Base-by-base conservation (phyloP, 2,797 vertebrate genomes). In the Amblyopsis hoosieri region DNA sequence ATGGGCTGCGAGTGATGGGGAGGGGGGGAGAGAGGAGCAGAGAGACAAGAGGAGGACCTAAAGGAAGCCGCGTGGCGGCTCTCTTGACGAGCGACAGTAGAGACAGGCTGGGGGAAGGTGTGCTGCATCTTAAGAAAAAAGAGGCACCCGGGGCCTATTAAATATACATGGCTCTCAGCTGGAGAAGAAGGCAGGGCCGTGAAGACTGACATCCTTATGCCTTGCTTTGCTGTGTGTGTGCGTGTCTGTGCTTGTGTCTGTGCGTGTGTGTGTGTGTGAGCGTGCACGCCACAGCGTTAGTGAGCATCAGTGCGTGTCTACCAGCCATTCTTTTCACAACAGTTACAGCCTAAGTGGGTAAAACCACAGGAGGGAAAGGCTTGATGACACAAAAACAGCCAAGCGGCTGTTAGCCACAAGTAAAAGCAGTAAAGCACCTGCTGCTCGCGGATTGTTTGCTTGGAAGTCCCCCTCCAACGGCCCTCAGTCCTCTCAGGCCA, bases 141-240 rank as follows among this genome's bases (percentile, higher is more conserved):
- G 86, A 87, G 79, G 78, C 79, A 88, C 82, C 85, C 79, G 72
- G 78, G 86, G 81, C 81, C 88, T 87, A 91, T 91, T 86, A 92
- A 91, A 91, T 91, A 91, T 89, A 91, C 89, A 91, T 89, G 76
- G 75, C 79, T 83, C 86, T 85, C 85, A 86, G 84, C 73, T 77
- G 87, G 82, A 90, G 86, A 84, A 79, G 77, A 75, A 88, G 69
- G 84, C 76, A 89, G 71, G 79, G 74, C 83, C 82, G 78, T 67
- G 72, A 83, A 90, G 82, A 87, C 81, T 85, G 80, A 84, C 71
- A 37, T 37, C 5, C 33, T 37, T 19, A 52, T 14, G 17, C 50
- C 5, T 52, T 14, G 53, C 58, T 8, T 56, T 23, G 19, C 19
- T 60, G 37, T 56, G 54, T 49, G 45, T 60, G 45, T 47, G 15